phyloP scores from a whole-genome alignment of 2,797 vertebrate species.

The Syngnathus acus region DNA sequence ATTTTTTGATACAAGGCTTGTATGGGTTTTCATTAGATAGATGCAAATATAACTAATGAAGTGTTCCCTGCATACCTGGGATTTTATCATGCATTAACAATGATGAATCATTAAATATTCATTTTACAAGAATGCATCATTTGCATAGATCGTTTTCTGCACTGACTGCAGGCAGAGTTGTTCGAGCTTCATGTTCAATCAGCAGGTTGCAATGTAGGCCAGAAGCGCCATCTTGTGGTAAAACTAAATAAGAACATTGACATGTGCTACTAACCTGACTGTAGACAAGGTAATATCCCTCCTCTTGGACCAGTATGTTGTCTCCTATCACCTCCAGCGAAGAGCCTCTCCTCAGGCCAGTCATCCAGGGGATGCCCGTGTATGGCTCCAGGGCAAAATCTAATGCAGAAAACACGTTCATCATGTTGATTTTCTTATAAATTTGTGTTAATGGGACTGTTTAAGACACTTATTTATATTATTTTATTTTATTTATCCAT shows the following conservation, averaged over 20 bases:
- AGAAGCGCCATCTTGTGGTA: slow-evolving; percentile 40
- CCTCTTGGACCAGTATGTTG: slow-evolving; percentile 82
- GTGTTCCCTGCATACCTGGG: neutral
- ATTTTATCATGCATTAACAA: neutral
- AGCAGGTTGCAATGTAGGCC: slow-evolving; percentile 4
- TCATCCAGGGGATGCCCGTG: slow-evolving; percentile 86
- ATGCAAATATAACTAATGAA: neutral
- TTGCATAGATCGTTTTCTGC: neutral
- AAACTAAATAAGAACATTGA: slow-evolving; percentile 4
- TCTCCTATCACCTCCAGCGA: slow-evolving; percentile 79
- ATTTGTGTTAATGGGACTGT: too few species aligned
- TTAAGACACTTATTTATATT: too few species aligned
- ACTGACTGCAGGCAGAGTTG: neutral
- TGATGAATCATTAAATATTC: neutral
- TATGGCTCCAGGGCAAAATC: slow-evolving; percentile 63
- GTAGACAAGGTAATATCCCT: slow-evolving; percentile 92
- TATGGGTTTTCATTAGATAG: neutral
- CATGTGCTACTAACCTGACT: slow-evolving; percentile 75
- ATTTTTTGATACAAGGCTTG: neutral
- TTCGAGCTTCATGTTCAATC: too few species aligned
- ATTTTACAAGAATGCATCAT: slow-evolving; percentile 1
- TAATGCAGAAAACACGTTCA: slow-evolving; percentile 21
- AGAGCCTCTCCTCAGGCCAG: slow-evolving; percentile 81
- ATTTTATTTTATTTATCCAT: too few species aligned
- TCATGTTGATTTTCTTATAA: neutral